A percentile compares a stretch with the other conserved stretches of the same genome.
These are phyloP conservation scores for Dromococcyx pavoninus DNA, from an alignment of 2,797 vertebrate genomes.

Conservation along the genomic window DNA sequence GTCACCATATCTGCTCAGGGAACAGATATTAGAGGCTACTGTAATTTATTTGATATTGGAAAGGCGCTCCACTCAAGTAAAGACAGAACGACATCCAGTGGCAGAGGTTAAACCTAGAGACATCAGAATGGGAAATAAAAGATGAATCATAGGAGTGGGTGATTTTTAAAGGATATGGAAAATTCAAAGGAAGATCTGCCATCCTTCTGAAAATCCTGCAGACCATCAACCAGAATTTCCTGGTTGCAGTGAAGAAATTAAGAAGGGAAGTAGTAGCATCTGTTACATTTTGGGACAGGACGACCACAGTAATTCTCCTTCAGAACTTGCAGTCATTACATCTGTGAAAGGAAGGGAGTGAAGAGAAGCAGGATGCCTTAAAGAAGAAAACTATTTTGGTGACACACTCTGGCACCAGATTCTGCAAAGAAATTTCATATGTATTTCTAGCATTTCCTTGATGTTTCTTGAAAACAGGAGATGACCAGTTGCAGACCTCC, in stretches of 20 bases:
- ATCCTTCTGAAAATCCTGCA: neutral
- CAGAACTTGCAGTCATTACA: neutral
- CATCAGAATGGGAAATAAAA: constrained; percentile 7
- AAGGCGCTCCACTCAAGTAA: neutral
- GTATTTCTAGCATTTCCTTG: neutral
- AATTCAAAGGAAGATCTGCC: neutral
- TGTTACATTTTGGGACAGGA: neutral
- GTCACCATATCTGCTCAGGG: neutral
- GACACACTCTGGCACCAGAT: neutral
- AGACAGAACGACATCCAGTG: neutral
- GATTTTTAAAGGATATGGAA: neutral
- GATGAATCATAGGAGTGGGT: neutral
- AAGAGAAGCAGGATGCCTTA: neutral
- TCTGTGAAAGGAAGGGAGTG: neutral
- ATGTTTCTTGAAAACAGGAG: neutral
- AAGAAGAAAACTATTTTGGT: neutral
- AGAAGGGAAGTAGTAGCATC: neutral
- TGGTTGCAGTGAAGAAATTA: neutral
- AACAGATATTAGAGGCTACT: neutral
- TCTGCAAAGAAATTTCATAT: neutral
- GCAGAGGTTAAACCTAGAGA: neutral
- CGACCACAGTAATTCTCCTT: neutral
- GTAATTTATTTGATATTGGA: neutral
- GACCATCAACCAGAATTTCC: neutral
- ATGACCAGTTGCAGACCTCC: neutral